Evolutionary conservation across 2,888 invertebrate genomes (phyloP).

Genomic region (Erannis defoliaria): DNA sequence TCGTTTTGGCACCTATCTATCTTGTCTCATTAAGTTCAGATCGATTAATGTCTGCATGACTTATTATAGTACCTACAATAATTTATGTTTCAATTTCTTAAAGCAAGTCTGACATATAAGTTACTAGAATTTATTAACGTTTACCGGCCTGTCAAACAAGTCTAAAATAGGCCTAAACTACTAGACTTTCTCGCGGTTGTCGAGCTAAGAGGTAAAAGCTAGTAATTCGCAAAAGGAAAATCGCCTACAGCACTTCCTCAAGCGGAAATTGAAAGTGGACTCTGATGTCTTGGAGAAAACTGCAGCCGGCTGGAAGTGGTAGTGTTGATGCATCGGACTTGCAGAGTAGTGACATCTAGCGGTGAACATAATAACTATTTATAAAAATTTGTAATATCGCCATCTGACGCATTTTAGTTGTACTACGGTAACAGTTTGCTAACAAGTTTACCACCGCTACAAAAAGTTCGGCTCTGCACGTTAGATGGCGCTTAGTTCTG

Average conservation of each 20-base stretch:
- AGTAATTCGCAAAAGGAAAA: constrained; percentile 79
- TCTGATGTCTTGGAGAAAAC: constrained; percentile 75
- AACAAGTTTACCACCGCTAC: neutral
- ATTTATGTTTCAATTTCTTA: no score
- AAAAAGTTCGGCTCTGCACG: neutral
- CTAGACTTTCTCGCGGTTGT: constrained; percentile 60
- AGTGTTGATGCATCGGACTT: constrained; percentile 33
- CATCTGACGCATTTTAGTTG: constrained; percentile 56
- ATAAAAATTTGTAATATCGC: constrained; percentile 41
- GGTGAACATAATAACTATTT: constrained; percentile 30
- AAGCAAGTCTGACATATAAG: no score
- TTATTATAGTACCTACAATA: no score
- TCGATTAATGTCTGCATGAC: no score
- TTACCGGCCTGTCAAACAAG: constrained; percentile 1
- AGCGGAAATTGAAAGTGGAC: constrained; percentile 83
- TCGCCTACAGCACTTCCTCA: constrained; percentile 74
- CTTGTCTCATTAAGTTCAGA: no score
- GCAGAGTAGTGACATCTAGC: constrained; percentile 62
- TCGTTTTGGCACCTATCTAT: no score
- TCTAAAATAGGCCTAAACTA: constrained; percentile 9
- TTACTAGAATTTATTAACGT: no score
- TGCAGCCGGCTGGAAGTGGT: constrained; percentile 49
- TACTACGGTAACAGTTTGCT: constrained; percentile 30
- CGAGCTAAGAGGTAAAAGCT: constrained; percentile 67
- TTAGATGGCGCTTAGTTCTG: constrained; percentile 21